A percentile compares a stretch with the other conserved stretches of the same genome.
Evolutionary conservation across 2,888 invertebrate species (phyloP).

Genomic region (Tethea ocularis): DNA sequence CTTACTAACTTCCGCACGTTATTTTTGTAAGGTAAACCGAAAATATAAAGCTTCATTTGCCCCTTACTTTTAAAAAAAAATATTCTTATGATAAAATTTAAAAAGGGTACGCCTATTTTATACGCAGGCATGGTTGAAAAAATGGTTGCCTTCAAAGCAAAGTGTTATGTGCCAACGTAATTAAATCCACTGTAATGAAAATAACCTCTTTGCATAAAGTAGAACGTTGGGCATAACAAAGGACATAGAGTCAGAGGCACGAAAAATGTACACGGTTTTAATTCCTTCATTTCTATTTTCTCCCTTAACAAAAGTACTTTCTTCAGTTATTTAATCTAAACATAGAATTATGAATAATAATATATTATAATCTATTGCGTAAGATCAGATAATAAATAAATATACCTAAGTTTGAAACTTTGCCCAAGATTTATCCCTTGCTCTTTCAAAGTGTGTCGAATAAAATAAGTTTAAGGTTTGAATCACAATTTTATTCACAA

Average conservation of each 20-base stretch:
- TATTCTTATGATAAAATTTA: neutral
- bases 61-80: neutral
- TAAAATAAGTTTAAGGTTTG: neutral
- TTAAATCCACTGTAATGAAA: constrained; percentile 36
- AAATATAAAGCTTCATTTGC: neutral
- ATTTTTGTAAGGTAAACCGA: neutral
- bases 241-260: constrained; percentile 14
- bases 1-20: neutral
- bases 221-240: constrained; percentile 20
- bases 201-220: constrained; percentile 33
- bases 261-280: neutral
- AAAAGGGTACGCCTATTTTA: constrained; percentile 18
- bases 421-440: too few relatives aligned
- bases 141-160: constrained; percentile 30
- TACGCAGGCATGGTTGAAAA: constrained; percentile 23
- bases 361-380: too few relatives aligned
- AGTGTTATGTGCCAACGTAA: constrained; percentile 29
- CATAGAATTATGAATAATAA: too few relatives aligned
- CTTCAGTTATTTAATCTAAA: too few relatives aligned
- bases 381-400: too few relatives aligned
- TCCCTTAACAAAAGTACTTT: too few relatives aligned
- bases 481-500: neutral
- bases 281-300: neutral
- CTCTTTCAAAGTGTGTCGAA: neutral
- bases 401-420: too few relatives aligned